Base-by-base conservation (phyloP, 2,113 vertebrate species). In the Epinephelus moara region DNA sequence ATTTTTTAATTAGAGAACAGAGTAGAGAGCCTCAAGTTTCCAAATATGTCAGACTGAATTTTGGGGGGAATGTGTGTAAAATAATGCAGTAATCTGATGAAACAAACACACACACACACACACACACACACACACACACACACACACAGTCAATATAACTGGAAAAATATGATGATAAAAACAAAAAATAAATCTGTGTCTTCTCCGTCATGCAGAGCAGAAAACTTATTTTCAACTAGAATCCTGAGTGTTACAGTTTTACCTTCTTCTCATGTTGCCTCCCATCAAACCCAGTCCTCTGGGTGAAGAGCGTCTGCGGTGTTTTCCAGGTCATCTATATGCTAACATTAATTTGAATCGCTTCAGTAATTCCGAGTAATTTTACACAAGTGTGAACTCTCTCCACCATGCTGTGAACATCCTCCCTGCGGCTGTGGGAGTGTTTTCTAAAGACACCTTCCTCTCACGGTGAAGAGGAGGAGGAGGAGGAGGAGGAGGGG, bases 371-470 rank as follows among this genome's bases (percentile, higher is more conserved):
- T 78, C 12, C 55, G 56, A 52, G 77, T 81, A 1, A 79, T 81
- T 75, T 69, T 42, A 78, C 40, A 64, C 33, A 45, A 45, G 69
- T 70, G 57, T 49, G 66, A 68, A 74, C 49, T 50, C 63, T 50
- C 63, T 27, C 14, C 1, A 3, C 55, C 40, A 2, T 19, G 67
- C 67, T 17, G 64, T 6, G 49, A 77, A 89, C 60, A 62, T 71
- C 64, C 40, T 59, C 88, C 74, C 84, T 18, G 69, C 21, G 49
- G 84, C 88, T 5, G 47, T 9, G 27, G 11, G 62, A 61, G 53
- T 61, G 6, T 74, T 80, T 87, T 77, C 53, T 76, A 49, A 68
- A 81, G 69, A 57, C 69, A 53, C 69, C 61, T 47, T 69, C 53
- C 68, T 63, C 30, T 15, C 50, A 13, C 21, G 11, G 47, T 18